These are phyloP conservation scores for Cavia aperea DNA, from an alignment of 2,113 vertebrate species.

Conservation along the genomic window DNA sequence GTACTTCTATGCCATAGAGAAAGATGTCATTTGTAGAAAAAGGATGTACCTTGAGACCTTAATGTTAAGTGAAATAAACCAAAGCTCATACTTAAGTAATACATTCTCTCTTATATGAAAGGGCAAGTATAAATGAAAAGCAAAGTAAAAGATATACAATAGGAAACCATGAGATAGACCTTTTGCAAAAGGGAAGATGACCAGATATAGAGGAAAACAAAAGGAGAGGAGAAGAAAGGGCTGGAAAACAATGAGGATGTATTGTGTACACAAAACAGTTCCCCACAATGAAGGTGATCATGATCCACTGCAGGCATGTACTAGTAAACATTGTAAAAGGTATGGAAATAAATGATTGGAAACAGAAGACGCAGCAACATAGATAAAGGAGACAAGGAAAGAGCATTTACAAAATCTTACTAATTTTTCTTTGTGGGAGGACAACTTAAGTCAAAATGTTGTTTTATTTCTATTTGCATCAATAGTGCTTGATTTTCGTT, in stretches of 20 bases:
- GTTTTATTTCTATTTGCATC: neutral
- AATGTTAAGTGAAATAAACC: neutral
- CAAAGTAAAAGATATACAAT: neutral
- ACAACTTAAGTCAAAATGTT: neutral
- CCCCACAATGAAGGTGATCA: neutral
- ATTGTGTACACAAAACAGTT: neutral
- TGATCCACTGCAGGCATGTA: neutral
- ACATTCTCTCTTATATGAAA: neutral
- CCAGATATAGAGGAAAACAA: neutral
- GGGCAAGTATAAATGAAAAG: neutral
- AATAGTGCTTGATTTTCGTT: neutral
- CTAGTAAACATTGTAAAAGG: neutral
- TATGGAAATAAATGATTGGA: rapidly evolving
- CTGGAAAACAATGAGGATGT: neutral
- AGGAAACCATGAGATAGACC: neutral
- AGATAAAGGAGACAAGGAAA: rapidly evolving
- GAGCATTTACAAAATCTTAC: neutral
- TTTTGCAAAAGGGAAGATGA: neutral
- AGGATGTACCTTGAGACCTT: neutral
- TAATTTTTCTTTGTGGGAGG: neutral
- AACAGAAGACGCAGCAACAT: neutral
- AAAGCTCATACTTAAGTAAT: neutral
- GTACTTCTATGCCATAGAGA: neutral
- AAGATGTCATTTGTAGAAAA: neutral
- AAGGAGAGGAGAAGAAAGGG: neutral